Percentiles rank a stretch among this genome's conserved stretches.
Evolutionary conservation across 2,888 invertebrate species (phyloP).

Genomic region (Eupithecia vulgata): DNA sequence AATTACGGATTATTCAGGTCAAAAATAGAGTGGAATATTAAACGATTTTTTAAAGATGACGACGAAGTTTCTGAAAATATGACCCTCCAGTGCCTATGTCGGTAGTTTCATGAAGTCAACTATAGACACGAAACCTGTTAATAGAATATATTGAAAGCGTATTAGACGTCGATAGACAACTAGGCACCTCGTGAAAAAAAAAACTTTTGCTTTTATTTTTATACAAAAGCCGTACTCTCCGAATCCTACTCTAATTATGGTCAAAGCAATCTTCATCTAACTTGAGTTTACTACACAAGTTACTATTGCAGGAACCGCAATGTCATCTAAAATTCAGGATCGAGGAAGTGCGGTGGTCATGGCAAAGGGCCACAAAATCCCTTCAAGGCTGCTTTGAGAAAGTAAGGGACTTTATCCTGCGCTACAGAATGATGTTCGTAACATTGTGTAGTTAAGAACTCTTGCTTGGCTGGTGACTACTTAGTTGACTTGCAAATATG

Average conservation of each 20-base stretch:
- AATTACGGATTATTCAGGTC: not conserved
- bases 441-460: not conserved
- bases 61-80: too few relatives aligned
- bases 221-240: not conserved
- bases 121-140: too few relatives aligned
- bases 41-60: too few relatives aligned
- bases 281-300: conserved; percentile 30
- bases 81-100: too few relatives aligned
- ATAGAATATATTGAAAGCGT: not conserved
- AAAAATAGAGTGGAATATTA: not conserved
- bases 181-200: not conserved
- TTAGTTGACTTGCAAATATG: not conserved
- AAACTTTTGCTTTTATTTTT: not conserved
- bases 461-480: not conserved
- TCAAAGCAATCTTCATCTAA: conserved; percentile 30
- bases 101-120: not conserved
- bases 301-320: conserved; percentile 40
- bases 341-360: conserved; percentile 35
- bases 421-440: not conserved
- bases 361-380: conserved; percentile 22
- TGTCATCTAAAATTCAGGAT: conserved; percentile 47
- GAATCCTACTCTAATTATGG: conserved; percentile 32
- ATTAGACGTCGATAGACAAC: not conserved
- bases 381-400: conserved; percentile 18
- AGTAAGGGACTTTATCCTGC: conserved; percentile 14